Conservation (phyloP, 1,140 invertebrate genomes). For the Ostrea denselamellosa region DNA sequence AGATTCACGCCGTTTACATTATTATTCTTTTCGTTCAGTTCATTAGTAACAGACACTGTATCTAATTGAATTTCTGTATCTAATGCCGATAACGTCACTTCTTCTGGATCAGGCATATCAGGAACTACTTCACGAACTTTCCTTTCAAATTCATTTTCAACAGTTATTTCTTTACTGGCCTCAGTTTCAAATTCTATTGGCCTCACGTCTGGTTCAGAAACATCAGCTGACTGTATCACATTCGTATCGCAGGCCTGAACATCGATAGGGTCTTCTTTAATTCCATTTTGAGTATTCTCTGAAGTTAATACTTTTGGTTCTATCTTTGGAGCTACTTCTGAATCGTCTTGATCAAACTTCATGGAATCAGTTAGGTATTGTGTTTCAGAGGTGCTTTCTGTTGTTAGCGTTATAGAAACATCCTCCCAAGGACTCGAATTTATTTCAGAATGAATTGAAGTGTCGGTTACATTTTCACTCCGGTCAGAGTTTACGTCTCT, state of each 20-base stretch:
- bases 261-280: neutral
- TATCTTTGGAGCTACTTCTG: neutral
- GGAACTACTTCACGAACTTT: neutral
- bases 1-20: no score
- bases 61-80: no score
- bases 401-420: neutral
- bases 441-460: neutral
- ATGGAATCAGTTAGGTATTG: neutral
- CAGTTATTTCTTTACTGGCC: neutral
- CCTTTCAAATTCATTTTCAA: neutral
- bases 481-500: no score
- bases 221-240: neutral
- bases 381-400: neutral
- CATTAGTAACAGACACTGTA: no score
- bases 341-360: neutral
- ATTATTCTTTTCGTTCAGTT: no score
- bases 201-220: neutral
- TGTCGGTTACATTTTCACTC: no score
- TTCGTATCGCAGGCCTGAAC: neutral
- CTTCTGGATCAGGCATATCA: neutral
- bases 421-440: neutral
- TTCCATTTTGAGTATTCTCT: neutral
- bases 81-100: neutral
- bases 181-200: neutral
- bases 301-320: neutral